Conservation (phyloP, 2,113 vertebrate species). For the Coptodon rendalli region DNA sequence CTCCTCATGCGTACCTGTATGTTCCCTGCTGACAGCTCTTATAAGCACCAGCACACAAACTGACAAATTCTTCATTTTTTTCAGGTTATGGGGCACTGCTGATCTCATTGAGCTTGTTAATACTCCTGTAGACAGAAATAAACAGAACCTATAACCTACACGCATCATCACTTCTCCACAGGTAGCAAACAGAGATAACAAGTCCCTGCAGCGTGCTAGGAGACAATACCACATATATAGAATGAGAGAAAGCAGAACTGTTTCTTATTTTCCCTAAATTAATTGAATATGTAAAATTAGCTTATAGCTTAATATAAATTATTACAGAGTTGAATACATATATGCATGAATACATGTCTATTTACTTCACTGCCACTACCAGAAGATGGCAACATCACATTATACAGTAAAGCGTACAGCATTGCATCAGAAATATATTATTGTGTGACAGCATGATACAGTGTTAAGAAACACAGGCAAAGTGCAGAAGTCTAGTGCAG, state of each 20-base stretch:
- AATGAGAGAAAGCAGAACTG: neutral
- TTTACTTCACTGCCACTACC: neutral
- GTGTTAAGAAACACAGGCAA: neutral
- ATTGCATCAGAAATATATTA: neutral
- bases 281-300: neutral
- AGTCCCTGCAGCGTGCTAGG: neutral
- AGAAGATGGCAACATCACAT: constrained; percentile 28
- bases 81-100: neutral
- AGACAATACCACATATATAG: neutral
- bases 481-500: neutral
- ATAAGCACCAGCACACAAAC: constrained; percentile 18
- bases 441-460: neutral
- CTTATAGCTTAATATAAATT: neutral
- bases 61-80: constrained; percentile 18
- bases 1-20: neutral
- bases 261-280: neutral
- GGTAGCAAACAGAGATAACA: neutral
- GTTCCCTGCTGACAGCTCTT: constrained; percentile 20
- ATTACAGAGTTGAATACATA: neutral
- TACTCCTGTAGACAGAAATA: constrained; percentile 5
- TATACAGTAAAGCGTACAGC: neutral
- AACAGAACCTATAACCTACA: constrained; percentile 40
- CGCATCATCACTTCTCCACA: neutral
- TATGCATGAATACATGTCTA: neutral
- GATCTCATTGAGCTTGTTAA: constrained; percentile 31